Percentiles rank a stretch among this genome's conserved stretches.
These are phyloP conservation scores for Pristionchus fissidentatus DNA, from an alignment of 2,888 invertebrate genomes.

Conservation along the genomic window DNA sequence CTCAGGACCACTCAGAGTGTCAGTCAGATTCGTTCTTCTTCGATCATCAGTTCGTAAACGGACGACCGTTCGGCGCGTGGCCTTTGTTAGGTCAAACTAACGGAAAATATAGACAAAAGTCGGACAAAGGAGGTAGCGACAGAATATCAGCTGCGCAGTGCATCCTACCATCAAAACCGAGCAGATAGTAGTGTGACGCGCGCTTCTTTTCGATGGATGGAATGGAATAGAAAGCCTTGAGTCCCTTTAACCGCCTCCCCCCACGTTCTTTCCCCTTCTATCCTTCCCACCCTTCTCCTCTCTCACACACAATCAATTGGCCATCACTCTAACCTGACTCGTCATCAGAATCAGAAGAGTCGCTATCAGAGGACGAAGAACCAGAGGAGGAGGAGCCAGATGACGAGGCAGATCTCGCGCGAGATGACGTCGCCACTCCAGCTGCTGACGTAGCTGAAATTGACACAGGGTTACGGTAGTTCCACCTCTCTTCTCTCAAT, in stretches of 20 bases:
- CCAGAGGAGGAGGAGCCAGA: slow-evolving; percentile 34
- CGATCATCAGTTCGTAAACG: slow-evolving; percentile 13
- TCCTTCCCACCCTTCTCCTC: background rate
- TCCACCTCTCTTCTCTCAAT: background rate
- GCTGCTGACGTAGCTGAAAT: slow-evolving; percentile 72
- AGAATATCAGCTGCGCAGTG: too few species aligned
- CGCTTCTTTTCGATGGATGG: slow-evolving; percentile 39
- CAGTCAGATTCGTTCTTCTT: slow-evolving; percentile 28
- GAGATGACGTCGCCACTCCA: slow-evolving; percentile 29
- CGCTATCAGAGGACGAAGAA: slow-evolving; percentile 40
- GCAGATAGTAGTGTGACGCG: too few species aligned
- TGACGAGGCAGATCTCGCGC: slow-evolving; percentile 35
- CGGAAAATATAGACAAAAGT: background rate
- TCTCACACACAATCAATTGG: background rate
- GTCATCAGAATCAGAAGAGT: slow-evolving; percentile 48
- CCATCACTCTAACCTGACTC: slow-evolving; percentile 49
- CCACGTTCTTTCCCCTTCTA: slow-evolving; percentile 4
- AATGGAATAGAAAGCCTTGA: slow-evolving; percentile 43
- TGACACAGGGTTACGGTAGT: too few species aligned
- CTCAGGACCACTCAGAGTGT: background rate
- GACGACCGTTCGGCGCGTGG: too few species aligned
- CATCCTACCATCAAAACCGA: background rate
- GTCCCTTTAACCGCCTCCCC: slow-evolving; percentile 39
- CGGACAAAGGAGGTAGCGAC: background rate
- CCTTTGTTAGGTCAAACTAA: slow-evolving; percentile 25